These are phyloP conservation scores for Boloria selene DNA, from an alignment of 2,888 invertebrate genomes.

Conservation along the genomic window DNA sequence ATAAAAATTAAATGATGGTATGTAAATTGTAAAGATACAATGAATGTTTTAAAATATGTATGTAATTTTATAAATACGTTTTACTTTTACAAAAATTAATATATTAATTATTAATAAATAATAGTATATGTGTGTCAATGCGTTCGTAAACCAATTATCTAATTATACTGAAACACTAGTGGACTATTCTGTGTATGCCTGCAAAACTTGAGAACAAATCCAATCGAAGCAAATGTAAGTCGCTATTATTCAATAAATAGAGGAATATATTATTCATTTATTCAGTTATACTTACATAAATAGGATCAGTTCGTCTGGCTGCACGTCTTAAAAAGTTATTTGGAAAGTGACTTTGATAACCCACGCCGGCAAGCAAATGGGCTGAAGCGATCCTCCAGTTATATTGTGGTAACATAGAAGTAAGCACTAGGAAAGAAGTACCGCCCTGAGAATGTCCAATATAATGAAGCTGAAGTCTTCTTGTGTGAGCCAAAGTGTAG, in stretches of 20 bases:
- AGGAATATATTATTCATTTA: too few relatives aligned
- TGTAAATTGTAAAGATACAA: not conserved
- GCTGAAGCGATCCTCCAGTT: constrained; percentile 61
- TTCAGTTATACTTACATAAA: constrained; percentile 57
- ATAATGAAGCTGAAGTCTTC: constrained; percentile 58
- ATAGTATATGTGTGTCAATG: too few relatives aligned
- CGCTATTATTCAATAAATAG: too few relatives aligned
- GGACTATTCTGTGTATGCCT: too few relatives aligned
- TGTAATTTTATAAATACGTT: too few relatives aligned
- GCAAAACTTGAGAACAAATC: too few relatives aligned
- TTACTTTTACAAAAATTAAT: too few relatives aligned
- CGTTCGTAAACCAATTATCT: not conserved
- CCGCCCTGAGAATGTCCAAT: constrained; percentile 74
- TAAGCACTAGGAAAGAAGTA: constrained; percentile 59
- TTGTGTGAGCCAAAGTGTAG: constrained; percentile 55
- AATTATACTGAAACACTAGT: too few relatives aligned
- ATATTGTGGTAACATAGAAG: constrained; percentile 58
- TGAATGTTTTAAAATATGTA: too few relatives aligned
- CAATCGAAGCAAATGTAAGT: too few relatives aligned
- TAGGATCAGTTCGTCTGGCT: constrained; percentile 49
- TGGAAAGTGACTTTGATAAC: constrained; percentile 59
- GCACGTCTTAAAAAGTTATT: constrained; percentile 39
- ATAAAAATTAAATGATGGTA: not conserved
- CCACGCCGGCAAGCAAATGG: constrained; percentile 65
- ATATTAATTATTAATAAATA: too few relatives aligned